Evolutionary conservation across 2,888 invertebrate species (phyloP), one percentile per base, ranked within the genome.

Genomic region (Lissocephala sabroskyi): DNA sequence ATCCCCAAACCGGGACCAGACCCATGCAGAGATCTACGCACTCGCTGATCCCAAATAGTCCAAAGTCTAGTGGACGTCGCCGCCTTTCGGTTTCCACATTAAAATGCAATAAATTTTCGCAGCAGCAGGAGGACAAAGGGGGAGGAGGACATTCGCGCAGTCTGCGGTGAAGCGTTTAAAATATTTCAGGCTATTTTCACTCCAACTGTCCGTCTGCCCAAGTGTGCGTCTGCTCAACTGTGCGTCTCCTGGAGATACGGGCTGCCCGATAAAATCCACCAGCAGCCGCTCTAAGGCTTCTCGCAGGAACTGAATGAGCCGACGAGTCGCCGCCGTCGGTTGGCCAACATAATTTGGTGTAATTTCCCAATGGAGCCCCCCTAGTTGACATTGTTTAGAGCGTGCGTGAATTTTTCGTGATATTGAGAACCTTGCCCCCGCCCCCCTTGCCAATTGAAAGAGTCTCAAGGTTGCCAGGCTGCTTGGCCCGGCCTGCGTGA

Each of bases 321-420:
- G 13, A 2, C 33, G 10, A 59, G 55, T 52, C 46, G 51, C 60
- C 59, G 60, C 54, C 67, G 54, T 65, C 56, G 32, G 32, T 10
- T 13, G 23, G 74, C 65, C 74, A 77, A 70, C 70, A 77, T 68
- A 68, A 77, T 74, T 74, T 77, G 65, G 65, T 59, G 70, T 68
- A 77, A 77, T 74, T 77, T 68, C 49, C 68, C 51, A 33, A 33
- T 10, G 6, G 35, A 14, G 35, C 7, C 14, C 14, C 35, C 10
- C 1, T 9, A 14, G 35, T 52, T 48, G 47, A 56, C 60, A 56
- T 64, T 56, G 59, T 62, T 58, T 40, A 14, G 41, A 42, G 45
- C 46, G 57, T 41, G 39, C 64, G 60, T 59, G 45, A 60, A 60
- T 45, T 52, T n/a, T n/a, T 68, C 65, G 74, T 68, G 70, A 62